phyloP scores from a whole-genome alignment of 2,113 vertebrate species.

The Cebus imitator region DNA sequence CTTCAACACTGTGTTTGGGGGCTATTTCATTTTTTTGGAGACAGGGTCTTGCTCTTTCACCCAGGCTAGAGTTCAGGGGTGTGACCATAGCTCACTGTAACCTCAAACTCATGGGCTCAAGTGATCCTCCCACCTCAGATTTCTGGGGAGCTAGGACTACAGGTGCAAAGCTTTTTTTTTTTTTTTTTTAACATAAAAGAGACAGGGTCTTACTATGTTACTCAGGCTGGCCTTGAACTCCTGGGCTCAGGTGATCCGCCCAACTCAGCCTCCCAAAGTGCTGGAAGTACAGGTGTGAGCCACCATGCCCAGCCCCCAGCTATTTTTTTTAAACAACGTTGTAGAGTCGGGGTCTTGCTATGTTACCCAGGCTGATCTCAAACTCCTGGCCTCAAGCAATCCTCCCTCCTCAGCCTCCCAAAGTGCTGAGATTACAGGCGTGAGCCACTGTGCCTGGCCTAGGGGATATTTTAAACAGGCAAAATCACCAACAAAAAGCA shows the following conservation, averaged over 20 bases:
- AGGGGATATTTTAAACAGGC: neutral
- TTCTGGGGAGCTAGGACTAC: neutral
- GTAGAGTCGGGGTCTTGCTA: neutral
- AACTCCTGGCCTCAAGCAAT: neutral
- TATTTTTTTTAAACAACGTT: neutral
- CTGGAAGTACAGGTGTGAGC: neutral
- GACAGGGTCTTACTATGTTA: neutral
- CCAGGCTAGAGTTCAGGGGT: neutral
- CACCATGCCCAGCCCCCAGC: neutral
- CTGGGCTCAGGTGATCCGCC: neutral
- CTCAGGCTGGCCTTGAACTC: neutral
- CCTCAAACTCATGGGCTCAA: neutral
- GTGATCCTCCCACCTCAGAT: neutral
- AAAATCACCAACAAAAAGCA: neutral
- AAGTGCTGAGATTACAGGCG: too few species aligned
- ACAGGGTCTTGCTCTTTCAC: neutral
- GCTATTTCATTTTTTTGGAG: neutral
- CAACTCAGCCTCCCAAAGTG: neutral
- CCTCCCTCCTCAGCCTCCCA: neutral
- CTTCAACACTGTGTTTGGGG: neutral
- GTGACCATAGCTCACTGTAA: neutral
- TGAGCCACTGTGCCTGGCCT: too few species aligned
- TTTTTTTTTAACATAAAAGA: neutral
- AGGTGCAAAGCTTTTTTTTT: too few species aligned
- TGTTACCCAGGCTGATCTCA: neutral